These are phyloP conservation scores for Orgyia antiqua DNA, from an alignment of 2,888 invertebrate species.

Conservation along the genomic window DNA sequence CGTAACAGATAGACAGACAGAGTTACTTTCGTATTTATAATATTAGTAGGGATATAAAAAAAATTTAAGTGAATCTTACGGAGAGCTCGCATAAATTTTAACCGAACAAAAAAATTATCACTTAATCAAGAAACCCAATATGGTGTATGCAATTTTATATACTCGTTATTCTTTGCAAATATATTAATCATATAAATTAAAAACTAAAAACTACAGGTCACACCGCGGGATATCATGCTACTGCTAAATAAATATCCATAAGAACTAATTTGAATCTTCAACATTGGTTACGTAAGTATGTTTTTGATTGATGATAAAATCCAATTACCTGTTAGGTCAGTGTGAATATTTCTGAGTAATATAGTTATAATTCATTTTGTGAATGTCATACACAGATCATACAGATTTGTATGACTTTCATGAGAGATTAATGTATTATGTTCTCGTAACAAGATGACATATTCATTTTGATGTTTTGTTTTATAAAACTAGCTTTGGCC, in stretches of 20 bases:
- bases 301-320: slow-evolving; percentile 8
- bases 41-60: too few species aligned
- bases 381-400: too few species aligned
- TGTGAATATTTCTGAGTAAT: slow-evolving; percentile 30
- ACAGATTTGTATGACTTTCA: too few species aligned
- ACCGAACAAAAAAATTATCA: too few species aligned
- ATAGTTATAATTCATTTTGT: slow-evolving; percentile 36
- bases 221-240: slow-evolving; percentile 19
- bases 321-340: slow-evolving; percentile 27
- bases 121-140: background rate
- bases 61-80: too few species aligned
- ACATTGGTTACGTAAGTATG: background rate
- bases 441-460: slow-evolving; percentile 32
- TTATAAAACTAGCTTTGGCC: too few species aligned
- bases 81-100: too few species aligned
- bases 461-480: too few species aligned
- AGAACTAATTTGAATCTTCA: slow-evolving; percentile 7
- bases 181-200: slow-evolving; percentile 18
- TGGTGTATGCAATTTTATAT: background rate
- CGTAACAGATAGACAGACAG: too few species aligned
- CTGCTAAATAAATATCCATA: slow-evolving; percentile 15
- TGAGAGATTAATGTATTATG: slow-evolving; percentile 35
- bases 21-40: too few species aligned
- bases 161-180: background rate
- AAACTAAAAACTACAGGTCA: slow-evolving; percentile 12